phyloP scores from a whole-genome alignment of 2,113 vertebrate species.

The Psittacula cyanocephala region DNA sequence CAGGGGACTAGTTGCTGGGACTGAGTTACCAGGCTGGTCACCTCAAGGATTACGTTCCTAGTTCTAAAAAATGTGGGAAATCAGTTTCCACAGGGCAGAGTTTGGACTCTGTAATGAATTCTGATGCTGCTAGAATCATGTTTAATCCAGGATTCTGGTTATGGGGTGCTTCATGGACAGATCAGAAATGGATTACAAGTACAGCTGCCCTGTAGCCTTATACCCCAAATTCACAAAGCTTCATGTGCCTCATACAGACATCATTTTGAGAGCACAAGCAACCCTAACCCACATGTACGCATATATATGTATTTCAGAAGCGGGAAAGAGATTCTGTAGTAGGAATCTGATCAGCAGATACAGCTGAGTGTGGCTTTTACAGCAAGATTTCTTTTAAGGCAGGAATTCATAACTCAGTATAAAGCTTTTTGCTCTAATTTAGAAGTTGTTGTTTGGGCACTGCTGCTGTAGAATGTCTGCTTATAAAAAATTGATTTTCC shows the following conservation, averaged over 20 bases:
- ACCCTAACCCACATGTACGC: neutral
- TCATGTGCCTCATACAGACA: neutral
- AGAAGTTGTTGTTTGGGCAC: neutral
- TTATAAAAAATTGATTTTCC: neutral
- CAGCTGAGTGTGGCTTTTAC: neutral
- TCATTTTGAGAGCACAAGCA: neutral
- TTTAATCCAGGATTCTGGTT: neutral
- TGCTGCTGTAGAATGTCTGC: neutral
- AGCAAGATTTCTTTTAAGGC: neutral
- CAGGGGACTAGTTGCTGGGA: neutral
- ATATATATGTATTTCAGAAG: neutral
- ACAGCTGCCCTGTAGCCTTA: neutral
- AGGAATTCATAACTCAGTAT: neutral
- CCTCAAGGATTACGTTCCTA: neutral
- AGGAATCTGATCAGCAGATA: neutral
- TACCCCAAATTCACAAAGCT: neutral
- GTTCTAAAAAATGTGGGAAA: neutral
- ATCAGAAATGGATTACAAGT: neutral
- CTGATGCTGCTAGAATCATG: neutral
- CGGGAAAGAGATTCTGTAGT: neutral
- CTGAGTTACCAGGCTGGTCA: neutral
- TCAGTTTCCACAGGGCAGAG: neutral
- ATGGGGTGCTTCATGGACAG: neutral
- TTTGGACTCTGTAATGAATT: neutral
- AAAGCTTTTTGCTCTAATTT: neutral